A percentile compares a stretch with the other conserved stretches of the same genome.
phyloP scores from a whole-genome alignment of 2,888 invertebrate species.

The Esperia sulphurella region DNA sequence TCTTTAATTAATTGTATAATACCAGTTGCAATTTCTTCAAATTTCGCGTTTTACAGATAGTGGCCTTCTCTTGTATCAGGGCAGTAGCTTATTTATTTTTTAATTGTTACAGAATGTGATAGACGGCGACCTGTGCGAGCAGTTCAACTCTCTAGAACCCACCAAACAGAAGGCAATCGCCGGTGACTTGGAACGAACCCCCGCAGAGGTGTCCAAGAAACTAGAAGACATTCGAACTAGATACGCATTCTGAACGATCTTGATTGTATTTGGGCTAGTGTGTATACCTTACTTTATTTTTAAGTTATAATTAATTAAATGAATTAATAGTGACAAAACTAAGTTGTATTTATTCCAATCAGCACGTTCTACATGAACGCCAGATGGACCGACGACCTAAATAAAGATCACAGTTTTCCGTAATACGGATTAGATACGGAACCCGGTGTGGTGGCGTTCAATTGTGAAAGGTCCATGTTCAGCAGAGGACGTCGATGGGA shows the following conservation, averaged over 20 bases:
- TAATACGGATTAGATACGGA: no score
- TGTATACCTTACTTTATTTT: slow-evolving; percentile 13
- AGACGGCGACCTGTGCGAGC: slow-evolving; percentile 99
- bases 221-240: slow-evolving; percentile 98
- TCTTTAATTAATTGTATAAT: no score
- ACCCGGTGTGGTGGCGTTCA: no score
- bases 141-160: slow-evolving; percentile 97
- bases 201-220: slow-evolving; percentile 98
- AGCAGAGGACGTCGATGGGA: no score
- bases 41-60: no score
- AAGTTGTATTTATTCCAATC: neutral
- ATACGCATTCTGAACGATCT: slow-evolving; percentile 93
- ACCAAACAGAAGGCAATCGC: slow-evolving; percentile 97
- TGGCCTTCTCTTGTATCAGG: no score
- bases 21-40: no score
- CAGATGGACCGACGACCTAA: no score
- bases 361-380: no score
- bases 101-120: slow-evolving; percentile 92
- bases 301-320: slow-evolving; percentile 22
- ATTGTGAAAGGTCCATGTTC: no score
- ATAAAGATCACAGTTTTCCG: no score
- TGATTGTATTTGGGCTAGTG: slow-evolving; percentile 6
- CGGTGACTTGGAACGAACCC: slow-evolving; percentile 95
- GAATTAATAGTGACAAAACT: neutral
- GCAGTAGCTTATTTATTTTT: no score